phyloP scores from a whole-genome alignment of 2,888 invertebrate genomes.

The Thereva nobilitata region DNA sequence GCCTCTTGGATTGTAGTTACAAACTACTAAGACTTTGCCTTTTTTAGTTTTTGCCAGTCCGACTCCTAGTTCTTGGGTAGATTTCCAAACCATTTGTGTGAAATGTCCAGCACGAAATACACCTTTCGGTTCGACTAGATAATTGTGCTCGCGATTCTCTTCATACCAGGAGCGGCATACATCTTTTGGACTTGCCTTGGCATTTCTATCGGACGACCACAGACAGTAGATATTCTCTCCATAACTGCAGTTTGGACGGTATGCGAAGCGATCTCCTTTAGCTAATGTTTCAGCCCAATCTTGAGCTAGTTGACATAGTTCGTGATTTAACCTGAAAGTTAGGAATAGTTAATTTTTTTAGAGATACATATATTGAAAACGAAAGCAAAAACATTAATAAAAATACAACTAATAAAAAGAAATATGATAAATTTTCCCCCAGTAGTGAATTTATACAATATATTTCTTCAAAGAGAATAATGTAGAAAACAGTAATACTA shows the following conservation, averaged over 20 bases:
- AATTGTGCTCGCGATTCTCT: constrained; percentile 62
- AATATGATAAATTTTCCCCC: too few relatives aligned
- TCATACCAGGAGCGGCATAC: constrained; percentile 64
- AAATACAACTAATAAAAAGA: too few relatives aligned
- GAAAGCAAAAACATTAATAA: too few relatives aligned
- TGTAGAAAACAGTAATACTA: too few relatives aligned
- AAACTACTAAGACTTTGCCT: constrained; percentile 80
- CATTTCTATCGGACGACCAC: constrained; percentile 62
- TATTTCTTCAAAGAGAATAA: too few relatives aligned
- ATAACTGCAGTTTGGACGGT: constrained; percentile 67
- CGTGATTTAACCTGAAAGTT: constrained; percentile 63
- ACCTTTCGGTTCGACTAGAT: constrained; percentile 56
- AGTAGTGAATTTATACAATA: too few relatives aligned
- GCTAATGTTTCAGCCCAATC: constrained; percentile 75
- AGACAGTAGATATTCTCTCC: constrained; percentile 66
- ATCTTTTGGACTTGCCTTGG: constrained; percentile 60
- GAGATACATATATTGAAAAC: not conserved
- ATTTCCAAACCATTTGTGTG: constrained; percentile 75
- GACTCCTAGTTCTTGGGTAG: constrained; percentile 70
- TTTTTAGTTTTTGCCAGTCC: constrained; percentile 72
- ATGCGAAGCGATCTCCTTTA: constrained; percentile 66
- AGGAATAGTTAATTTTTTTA: not conserved
- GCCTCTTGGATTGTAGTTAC: constrained; percentile 48
- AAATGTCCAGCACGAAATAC: constrained; percentile 67
- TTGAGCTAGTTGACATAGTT: constrained; percentile 67